Percentiles rank a stretch among this genome's conserved stretches.
phyloP scores from a whole-genome alignment of 2,888 invertebrate species.

The Cybosia mesomella region DNA sequence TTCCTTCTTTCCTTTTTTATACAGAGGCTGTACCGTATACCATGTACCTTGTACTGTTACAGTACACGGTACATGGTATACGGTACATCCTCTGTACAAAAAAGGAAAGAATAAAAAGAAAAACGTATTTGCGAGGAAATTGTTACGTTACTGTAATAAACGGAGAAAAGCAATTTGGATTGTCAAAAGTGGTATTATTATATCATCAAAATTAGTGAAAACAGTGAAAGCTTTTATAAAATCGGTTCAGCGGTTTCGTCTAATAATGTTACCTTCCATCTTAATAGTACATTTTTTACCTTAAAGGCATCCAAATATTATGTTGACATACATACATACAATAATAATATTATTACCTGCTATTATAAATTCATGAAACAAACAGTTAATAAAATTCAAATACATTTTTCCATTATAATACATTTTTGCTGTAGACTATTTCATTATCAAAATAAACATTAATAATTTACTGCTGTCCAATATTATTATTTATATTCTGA shows the following conservation, averaged over 20 bases:
- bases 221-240: constrained; percentile 16
- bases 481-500: no score
- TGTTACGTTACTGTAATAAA: not conserved
- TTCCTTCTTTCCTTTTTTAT: no score
- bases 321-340: not conserved
- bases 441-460: no score
- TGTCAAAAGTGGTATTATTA: constrained; percentile 3
- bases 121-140: not conserved
- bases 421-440: no score
- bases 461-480: no score
- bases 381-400: no score
- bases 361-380: no score
- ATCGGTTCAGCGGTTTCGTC: constrained; percentile 13
- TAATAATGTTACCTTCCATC: constrained; percentile 10
- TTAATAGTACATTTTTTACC: constrained; percentile 14
- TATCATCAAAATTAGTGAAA: constrained; percentile 4
- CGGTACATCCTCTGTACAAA: not conserved
- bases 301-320: constrained; percentile 1
- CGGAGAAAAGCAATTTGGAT: not conserved
- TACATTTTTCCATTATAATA: no score
- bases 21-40: no score
- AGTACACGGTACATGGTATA: no score
- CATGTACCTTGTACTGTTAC: no score
- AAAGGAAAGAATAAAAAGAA: not conserved
- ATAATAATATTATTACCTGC: not conserved